Percentiles rank a stretch among this genome's conserved stretches.
These are phyloP conservation scores for Pyrgilauda ruficollis DNA, from an alignment of 2,113 vertebrate species.

Conservation along the genomic window DNA sequence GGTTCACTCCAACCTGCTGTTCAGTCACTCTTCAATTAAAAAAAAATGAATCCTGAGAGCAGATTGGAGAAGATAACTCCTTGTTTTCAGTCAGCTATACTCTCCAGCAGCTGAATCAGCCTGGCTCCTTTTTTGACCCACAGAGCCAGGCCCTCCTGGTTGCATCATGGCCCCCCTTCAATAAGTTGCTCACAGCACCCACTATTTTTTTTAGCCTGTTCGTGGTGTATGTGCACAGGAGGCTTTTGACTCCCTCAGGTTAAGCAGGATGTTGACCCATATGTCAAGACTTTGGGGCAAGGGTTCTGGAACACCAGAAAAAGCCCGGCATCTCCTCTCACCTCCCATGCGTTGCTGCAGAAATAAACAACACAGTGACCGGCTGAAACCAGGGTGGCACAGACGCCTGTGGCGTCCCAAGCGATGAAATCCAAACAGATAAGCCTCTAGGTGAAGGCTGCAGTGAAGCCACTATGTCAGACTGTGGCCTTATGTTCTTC, in stretches of 20 bases:
- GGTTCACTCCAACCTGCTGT: not conserved
- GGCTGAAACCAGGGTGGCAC: not conserved
- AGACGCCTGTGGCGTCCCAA: not conserved
- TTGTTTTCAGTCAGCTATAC: not conserved
- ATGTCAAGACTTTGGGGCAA: not conserved
- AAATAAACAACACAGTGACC: not conserved
- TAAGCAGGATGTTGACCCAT: not conserved
- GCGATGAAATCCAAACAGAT: not conserved
- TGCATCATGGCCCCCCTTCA: not conserved
- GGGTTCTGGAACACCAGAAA: not conserved
- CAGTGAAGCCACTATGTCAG: not conserved
- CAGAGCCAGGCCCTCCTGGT: not conserved
- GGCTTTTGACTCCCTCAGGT: not conserved
- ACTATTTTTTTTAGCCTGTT: not conserved
- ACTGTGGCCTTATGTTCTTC: not conserved
- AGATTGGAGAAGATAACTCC: not conserved
- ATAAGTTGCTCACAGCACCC: not conserved
- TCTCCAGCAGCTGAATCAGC: not conserved
- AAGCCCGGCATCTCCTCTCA: not conserved
- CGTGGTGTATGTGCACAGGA: accelerated
- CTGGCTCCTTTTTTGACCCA: not conserved
- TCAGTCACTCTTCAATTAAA: not conserved
- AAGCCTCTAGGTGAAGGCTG: not conserved
- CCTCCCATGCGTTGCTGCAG: not conserved
- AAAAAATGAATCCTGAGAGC: not conserved